Evolutionary conservation across 2,888 invertebrate genomes (phyloP), one percentile per base, ranked within the genome.

Genomic region (Galerucella nymphaeae): DNA sequence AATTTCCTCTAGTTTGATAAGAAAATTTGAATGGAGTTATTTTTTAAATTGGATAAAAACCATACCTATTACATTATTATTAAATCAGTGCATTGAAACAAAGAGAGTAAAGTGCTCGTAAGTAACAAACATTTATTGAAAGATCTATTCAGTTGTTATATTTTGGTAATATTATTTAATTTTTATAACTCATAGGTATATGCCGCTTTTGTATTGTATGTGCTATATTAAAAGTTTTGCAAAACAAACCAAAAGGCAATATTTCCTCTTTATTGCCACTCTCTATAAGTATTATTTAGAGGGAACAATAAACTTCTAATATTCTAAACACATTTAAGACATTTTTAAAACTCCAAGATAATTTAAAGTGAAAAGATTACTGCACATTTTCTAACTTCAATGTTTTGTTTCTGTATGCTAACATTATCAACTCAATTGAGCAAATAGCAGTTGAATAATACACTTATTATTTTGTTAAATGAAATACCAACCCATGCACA

Each of bases 1-100:
- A 53, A 53, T 53, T 53, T 53, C 53, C 53, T 53, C 53, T 53
- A 53, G 53, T 16, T 18, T 18, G 53, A 18, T 53, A 18, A 53
- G 53, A 38, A 38, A 38, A 38, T 38, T 38, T 8, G 8, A 38
- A 38, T 38, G 30, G 30, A 8, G 30, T 1, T 38, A 1, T 38
- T 9, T 38, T 38, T 38, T 38, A 38, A 38, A 38, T 38, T 38
- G 0, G 30, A 8, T 18, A 53, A 53, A 48, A n/a, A 48, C 8
- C 5, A 48, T 48, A n/a, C n/a, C n/a, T 6, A 48, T 5, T 48
- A 48, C 14, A 11, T 2, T 23, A 23, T 23, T 23, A 23, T 23
- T 23, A 30, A 38, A 38, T 38, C 30, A n/a, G 14, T 48, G 48
- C 48, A n/a, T 48, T 48, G 1, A 2, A 48, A 48, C n/a, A n/a